Base-by-base conservation (phyloP, 2,888 invertebrate genomes). In the Clitarchus hookeri region DNA sequence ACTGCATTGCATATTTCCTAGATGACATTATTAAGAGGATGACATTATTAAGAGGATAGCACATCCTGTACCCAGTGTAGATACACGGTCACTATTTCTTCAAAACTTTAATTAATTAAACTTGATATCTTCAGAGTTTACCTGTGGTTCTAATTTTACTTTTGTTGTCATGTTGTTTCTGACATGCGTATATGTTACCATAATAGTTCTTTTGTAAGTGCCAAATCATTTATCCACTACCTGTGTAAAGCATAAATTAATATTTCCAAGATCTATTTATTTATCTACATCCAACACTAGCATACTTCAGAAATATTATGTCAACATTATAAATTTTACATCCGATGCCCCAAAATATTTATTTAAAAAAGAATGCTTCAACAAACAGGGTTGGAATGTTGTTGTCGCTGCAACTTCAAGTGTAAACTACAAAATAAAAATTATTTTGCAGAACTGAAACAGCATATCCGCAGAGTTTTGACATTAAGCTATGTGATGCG, bases 341-440 rank as follows among this genome's bases (percentile, higher is more conserved):
- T 65, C n/a, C 23, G n/a, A 65, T 19, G 16, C 65, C 65, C 6
- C 16, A 12, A 65, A 65, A 11, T 65, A 23, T 2, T 65, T 23
- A 12, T 9, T 9, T 16, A 65, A 65, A 65, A 1, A 65, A 3
- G 16, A 65, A 16, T n/a, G 8, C 6, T 53, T 53, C 1, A 36
- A n/a, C 19, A n/a, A 36, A 36, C 36, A 3, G 11, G 65, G 11
- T 65, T 65, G 65, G 1, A 65, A 2, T n/a, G 8, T 2, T 65
- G 19, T 36, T 65, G 2, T 65, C 8, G 0, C 65, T 65, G 65
- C 19, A 65, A 0, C n/a, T 65, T 65, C 6, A 19, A 12, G 23
- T 65, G 65, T 65, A 16, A 65, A 65, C 65, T 65, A 65, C 65
- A 65, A 65, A 65, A 65, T 65, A 65, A 65, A 65, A 65, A 65